phyloP scores from a whole-genome alignment of 2,888 invertebrate species.

The Andricus quercusramuli region DNA sequence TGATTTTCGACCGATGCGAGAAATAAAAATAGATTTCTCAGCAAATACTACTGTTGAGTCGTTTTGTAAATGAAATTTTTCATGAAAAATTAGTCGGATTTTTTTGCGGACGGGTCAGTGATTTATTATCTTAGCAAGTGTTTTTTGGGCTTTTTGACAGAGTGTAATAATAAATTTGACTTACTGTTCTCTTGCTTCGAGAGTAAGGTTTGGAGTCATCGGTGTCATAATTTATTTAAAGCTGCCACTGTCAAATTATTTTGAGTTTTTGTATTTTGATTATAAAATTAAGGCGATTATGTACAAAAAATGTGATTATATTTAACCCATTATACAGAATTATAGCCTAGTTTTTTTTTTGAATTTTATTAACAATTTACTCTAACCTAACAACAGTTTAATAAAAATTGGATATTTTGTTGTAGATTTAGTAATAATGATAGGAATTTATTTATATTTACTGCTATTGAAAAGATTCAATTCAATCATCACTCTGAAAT shows the following conservation, averaged over 20 bases:
- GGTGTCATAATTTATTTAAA: not conserved
- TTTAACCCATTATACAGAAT: too few relatives aligned
- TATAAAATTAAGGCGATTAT: not conserved
- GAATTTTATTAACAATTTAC: too few relatives aligned
- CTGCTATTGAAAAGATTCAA: too few relatives aligned
- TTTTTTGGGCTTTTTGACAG: not conserved
- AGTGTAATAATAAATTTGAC: not conserved
- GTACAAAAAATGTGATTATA: not conserved
- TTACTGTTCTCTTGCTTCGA: not conserved
- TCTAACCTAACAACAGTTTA: too few relatives aligned
- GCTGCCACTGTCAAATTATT: not conserved
- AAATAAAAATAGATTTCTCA: conserved; percentile 19
- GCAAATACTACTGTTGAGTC: not conserved
- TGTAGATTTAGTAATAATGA: not conserved
- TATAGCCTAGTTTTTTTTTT: too few relatives aligned
- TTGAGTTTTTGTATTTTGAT: not conserved
- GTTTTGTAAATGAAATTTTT: not conserved
- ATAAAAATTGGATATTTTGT: too few relatives aligned
- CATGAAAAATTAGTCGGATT: not conserved
- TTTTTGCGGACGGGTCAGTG: not conserved
- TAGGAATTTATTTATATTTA: not conserved
- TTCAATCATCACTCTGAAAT: too few relatives aligned
- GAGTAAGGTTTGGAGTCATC: not conserved
- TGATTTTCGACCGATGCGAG: conserved; percentile 9
- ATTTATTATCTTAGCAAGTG: not conserved